These are phyloP conservation scores for Tortricodes alternella DNA, from an alignment of 2,888 invertebrate genomes.

Conservation along the genomic window DNA sequence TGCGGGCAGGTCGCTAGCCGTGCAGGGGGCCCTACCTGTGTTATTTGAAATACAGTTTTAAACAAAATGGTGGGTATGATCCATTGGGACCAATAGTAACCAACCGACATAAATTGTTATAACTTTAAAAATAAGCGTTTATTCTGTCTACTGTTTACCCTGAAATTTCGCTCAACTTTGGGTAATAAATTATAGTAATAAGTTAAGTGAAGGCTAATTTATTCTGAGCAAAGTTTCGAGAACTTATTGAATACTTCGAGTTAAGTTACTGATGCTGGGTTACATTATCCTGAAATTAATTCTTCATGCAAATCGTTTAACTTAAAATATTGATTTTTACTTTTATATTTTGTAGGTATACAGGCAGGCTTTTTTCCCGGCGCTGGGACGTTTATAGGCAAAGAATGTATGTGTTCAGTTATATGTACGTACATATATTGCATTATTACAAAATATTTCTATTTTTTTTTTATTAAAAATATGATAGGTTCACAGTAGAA, in stretches of 20 bases:
- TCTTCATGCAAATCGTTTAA: background rate
- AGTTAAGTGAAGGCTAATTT: constrained; percentile 11
- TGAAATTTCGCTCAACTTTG: constrained; percentile 17
- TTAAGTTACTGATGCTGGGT: background rate
- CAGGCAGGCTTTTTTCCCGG: background rate
- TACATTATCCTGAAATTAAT: background rate
- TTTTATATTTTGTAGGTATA: background rate
- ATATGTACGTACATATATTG: too few relatives aligned
- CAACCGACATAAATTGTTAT: background rate
- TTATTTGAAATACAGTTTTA: too few relatives aligned
- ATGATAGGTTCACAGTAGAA: too few relatives aligned
- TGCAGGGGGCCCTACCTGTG: too few relatives aligned
- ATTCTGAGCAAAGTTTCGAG: constrained; percentile 9
- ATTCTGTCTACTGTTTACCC: constrained; percentile 10
- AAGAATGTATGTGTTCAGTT: too few relatives aligned
- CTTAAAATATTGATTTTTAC: background rate
- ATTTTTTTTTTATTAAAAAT: too few relatives aligned
- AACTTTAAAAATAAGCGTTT: constrained; percentile 5
- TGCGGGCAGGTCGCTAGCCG: too few relatives aligned
- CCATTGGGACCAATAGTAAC: background rate
- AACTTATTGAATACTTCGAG: constrained; percentile 1
- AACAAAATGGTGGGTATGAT: too few relatives aligned
- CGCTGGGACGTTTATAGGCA: too few relatives aligned
- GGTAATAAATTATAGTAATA: constrained; percentile 16
- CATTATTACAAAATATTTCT: too few relatives aligned